Evolutionary conservation across 2,113 vertebrate genomes (phyloP).

Genomic region (Charadrius vociferus): DNA sequence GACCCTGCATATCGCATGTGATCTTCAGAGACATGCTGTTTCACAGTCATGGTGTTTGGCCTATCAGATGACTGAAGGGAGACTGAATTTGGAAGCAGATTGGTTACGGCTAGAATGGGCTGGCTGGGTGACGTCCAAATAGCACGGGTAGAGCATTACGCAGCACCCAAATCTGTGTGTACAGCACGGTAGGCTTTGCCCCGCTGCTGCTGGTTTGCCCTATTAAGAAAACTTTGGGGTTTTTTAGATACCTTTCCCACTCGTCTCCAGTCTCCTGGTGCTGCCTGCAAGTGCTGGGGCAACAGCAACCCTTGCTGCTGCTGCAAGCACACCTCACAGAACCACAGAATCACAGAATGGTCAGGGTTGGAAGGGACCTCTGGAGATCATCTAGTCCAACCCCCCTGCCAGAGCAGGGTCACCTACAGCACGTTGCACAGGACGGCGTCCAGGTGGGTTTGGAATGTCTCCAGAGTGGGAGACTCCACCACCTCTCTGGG

Average conservation of each 20-base stretch:
- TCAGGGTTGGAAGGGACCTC: no score
- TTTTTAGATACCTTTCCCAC: not conserved
- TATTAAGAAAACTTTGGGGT: not conserved
- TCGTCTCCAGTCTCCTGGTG: not conserved
- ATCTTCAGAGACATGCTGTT: not conserved
- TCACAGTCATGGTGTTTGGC: not conserved
- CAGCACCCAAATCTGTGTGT: no score
- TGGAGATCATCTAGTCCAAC: no score
- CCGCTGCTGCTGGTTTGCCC: not conserved
- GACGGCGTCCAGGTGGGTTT: no score
- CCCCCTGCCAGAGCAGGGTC: no score
- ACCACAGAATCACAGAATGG: no score
- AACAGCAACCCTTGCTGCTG: not conserved
- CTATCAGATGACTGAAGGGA: not conserved
- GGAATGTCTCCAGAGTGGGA: no score
- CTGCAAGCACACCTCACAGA: not conserved
- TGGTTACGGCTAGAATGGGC: not conserved
- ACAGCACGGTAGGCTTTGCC: not conserved
- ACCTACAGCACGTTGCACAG: no score
- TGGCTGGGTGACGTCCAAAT: not conserved
- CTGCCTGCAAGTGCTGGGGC: not conserved
- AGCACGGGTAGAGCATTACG: no score
- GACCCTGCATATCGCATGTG: accelerated
- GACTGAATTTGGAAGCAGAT: not conserved
- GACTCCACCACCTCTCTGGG: no score